Evolutionary conservation across 2,888 invertebrate species (phyloP), one percentile per base, ranked within the genome.

Genomic region (Nemotelus pantherinus): DNA sequence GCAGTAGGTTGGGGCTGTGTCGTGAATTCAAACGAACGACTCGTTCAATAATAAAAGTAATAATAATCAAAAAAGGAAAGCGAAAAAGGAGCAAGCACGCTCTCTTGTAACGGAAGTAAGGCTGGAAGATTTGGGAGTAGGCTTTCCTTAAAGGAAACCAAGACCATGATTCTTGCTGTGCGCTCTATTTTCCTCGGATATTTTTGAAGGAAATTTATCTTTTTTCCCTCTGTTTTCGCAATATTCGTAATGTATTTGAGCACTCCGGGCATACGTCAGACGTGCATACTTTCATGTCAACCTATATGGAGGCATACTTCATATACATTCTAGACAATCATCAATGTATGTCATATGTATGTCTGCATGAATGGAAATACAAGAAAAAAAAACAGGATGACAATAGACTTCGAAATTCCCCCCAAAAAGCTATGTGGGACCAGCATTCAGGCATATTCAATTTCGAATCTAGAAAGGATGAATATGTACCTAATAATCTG

Each of bases 401-500:
- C 63, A 63, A 63, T 63, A 41, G 63, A 41, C 63, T 63, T 63
- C 9, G 43, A 63, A 63, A 63, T 43, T 43, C 63, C 9, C 6
- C 53, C 53, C 10, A 53, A 53, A 53, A 53, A 39, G 3, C 47
- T n/a, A 25, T 25, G 25, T 58, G 43, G 44, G 9, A 10, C 43
- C 48, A 39, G 53, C 25, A 71, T n/a, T 58, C 58, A 58, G 43
- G 43, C 39, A 57, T 50, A 48, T 74, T 74, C 47, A 39, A 60
- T 74, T 74, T 50, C 39, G 44, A 63, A 43, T 60, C 60, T 41
- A 60, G 74, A 74, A 47, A 39, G 50, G 50, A 74, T 74, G 60
- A 74, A 74, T 74, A 74, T 74, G 74, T 48, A 60, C 60, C 60
- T 74, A 74, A 74, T 74, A 74, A 63, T 63, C 48, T 60, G 48